These are phyloP conservation scores for Trichechus manatus DNA, from an alignment of 2,113 vertebrate genomes.

Conservation along the genomic window DNA sequence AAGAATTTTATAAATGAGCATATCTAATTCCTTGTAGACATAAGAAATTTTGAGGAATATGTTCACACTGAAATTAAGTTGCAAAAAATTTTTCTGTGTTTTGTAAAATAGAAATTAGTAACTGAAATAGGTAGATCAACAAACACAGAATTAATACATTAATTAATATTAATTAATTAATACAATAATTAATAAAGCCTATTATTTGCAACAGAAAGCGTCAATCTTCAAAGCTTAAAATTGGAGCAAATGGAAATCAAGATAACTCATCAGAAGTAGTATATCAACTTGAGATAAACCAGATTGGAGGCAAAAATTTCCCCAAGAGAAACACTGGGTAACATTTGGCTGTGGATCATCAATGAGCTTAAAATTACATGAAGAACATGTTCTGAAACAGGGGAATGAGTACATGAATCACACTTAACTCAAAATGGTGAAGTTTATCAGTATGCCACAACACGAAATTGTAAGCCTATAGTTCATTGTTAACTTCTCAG, in stretches of 20 bases:
- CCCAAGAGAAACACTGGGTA: neutral
- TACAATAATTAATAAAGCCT: too few relatives aligned
- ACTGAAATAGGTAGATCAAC: neutral
- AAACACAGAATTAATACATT: neutral
- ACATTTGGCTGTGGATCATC: neutral
- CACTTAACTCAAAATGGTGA: neutral
- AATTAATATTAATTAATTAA: too few relatives aligned
- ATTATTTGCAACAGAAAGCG: neutral
- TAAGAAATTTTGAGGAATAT: neutral
- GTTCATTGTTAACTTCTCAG: neutral
- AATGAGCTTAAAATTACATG: neutral
- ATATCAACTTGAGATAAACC: neutral
- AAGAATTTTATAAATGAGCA: neutral
- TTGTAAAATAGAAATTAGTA: neutral
- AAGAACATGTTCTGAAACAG: neutral
- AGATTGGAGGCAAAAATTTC: neutral
- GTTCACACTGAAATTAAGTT: neutral
- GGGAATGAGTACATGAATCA: neutral
- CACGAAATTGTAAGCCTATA: neutral
- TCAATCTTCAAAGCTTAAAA: neutral
- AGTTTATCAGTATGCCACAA: neutral
- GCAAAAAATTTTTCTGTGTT: neutral
- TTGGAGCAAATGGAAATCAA: neutral
- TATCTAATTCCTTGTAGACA: neutral
- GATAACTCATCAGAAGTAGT: neutral